Percentiles rank a stretch among this genome's conserved stretches.
These are phyloP conservation scores for Actinopyga echinites DNA, from an alignment of 53 echinoderm and acorn worm species.

Conservation along the genomic window DNA sequence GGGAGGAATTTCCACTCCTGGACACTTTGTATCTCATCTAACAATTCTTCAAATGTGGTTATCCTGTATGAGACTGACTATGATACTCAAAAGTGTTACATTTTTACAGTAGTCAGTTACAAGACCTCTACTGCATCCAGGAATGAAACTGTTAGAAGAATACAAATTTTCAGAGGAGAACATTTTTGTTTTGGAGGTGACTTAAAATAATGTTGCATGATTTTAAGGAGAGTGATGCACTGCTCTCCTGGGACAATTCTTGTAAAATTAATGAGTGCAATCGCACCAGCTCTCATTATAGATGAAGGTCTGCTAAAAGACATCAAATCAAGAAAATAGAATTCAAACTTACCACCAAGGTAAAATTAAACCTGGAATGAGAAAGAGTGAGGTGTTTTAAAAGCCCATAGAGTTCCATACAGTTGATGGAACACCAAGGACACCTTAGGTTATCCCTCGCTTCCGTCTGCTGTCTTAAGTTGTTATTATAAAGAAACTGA, in stretches of 20 bases:
- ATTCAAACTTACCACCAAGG: constrained; percentile 86
- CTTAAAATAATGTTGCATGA: too few relatives aligned
- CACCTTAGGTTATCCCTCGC: constrained; percentile 93
- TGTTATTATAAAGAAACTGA: constrained; percentile 98
- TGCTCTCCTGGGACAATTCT: not conserved
- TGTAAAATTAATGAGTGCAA: not conserved
- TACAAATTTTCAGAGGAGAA: too few relatives aligned
- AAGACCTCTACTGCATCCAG: too few relatives aligned
- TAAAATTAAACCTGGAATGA: constrained; percentile 95
- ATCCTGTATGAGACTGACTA: too few relatives aligned
- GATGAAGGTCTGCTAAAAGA: not conserved
- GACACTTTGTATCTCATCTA: too few relatives aligned
- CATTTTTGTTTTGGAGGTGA: too few relatives aligned
- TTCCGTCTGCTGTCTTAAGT: constrained; percentile 94
- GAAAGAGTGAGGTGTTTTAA: constrained; percentile 93
- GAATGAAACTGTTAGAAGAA: too few relatives aligned
- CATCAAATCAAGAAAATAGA: not conserved
- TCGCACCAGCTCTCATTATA: not conserved
- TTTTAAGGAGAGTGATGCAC: too few relatives aligned
- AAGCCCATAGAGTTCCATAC: constrained; percentile 81
- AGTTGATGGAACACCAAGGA: constrained; percentile 97
- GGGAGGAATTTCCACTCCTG: too few relatives aligned
- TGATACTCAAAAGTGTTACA: too few relatives aligned
- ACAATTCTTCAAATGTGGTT: too few relatives aligned
- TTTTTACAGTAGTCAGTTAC: too few relatives aligned